phyloP scores from a whole-genome alignment of 2,888 invertebrate species.

The Falcaria lacertinaria region DNA sequence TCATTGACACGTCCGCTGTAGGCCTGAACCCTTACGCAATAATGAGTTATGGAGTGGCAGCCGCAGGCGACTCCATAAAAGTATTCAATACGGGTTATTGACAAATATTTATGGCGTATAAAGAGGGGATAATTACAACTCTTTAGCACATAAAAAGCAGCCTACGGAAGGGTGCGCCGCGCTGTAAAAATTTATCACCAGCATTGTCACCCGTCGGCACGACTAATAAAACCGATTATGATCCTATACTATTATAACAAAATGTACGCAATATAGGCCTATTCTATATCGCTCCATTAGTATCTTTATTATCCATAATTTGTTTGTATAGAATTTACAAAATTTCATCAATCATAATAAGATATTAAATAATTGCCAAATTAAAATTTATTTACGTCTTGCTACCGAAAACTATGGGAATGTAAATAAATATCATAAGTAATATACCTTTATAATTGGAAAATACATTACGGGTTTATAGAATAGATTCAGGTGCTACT shows the following conservation, averaged over 20 bases:
- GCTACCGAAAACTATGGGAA: no score
- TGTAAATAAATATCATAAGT: no score
- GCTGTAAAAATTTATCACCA: constrained; percentile 69
- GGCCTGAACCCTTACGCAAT: constrained; percentile 57
- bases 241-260: not conserved
- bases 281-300: not conserved
- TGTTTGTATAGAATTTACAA: no score
- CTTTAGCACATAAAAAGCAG: constrained; percentile 74
- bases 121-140: constrained; percentile 79
- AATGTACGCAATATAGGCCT: not conserved
- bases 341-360: no score
- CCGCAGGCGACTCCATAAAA: constrained; percentile 72
- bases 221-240: constrained; percentile 22
- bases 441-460: no score
- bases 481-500: no score
- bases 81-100: constrained; percentile 75
- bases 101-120: constrained; percentile 78
- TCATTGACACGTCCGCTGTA: constrained; percentile 47
- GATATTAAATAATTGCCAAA: no score
- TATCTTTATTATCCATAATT: not conserved
- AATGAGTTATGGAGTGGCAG: constrained; percentile 70
- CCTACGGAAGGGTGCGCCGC: constrained; percentile 64
- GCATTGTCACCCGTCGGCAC: constrained; percentile 55
- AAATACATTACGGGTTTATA: no score
- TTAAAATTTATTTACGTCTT: no score